Percentiles rank a stretch among this genome's conserved stretches.
phyloP scores from a whole-genome alignment of 2,888 invertebrate genomes.

The Cordilura impudica region DNA sequence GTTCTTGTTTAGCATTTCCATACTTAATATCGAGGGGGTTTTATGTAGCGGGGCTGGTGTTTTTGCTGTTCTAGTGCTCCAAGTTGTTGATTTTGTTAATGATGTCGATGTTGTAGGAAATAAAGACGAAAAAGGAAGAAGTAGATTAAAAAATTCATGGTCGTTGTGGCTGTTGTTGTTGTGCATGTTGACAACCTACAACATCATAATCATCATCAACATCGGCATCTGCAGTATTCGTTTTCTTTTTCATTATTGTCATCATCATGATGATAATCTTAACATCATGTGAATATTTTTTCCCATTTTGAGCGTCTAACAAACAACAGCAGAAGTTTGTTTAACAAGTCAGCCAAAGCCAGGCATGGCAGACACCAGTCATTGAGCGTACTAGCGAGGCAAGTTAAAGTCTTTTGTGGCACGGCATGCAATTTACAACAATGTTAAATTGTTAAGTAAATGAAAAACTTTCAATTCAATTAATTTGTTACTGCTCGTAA shows the following conservation, averaged over 20 bases:
- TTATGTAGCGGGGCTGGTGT: neutral
- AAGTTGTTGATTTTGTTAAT: neutral
- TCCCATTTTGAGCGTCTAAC: slow-evolving; percentile 5
- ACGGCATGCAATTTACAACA: slow-evolving; percentile 37
- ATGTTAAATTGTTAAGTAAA: slow-evolving; percentile 46
- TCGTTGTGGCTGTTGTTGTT: slow-evolving; percentile 16
- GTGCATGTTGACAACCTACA: slow-evolving; percentile 44
- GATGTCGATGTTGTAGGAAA: slow-evolving; percentile 1
- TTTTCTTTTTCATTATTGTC: neutral
- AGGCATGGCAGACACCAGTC: neutral
- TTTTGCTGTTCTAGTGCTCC: neutral
- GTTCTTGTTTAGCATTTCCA: neutral
- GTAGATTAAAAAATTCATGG: slow-evolving; percentile 31
- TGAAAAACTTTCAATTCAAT: slow-evolving; percentile 56
- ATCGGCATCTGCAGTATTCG: neutral
- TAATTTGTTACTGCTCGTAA: slow-evolving; percentile 44
- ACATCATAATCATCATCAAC: slow-evolving; percentile 26
- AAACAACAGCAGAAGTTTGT: slow-evolving; percentile 13
- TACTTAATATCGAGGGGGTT: slow-evolving; percentile 1
- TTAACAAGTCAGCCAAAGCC: slow-evolving; percentile 8
- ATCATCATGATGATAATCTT: neutral
- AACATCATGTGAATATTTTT: slow-evolving; percentile 25
- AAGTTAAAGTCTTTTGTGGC: slow-evolving; percentile 26
- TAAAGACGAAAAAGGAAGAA: slow-evolving; percentile 11
- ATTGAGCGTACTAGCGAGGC: slow-evolving; percentile 27